A percentile compares a stretch with the other conserved stretches of the same genome.
Evolutionary conservation across 1,140 invertebrate species (phyloP).

Genomic region (Aphis craccivora): DNA sequence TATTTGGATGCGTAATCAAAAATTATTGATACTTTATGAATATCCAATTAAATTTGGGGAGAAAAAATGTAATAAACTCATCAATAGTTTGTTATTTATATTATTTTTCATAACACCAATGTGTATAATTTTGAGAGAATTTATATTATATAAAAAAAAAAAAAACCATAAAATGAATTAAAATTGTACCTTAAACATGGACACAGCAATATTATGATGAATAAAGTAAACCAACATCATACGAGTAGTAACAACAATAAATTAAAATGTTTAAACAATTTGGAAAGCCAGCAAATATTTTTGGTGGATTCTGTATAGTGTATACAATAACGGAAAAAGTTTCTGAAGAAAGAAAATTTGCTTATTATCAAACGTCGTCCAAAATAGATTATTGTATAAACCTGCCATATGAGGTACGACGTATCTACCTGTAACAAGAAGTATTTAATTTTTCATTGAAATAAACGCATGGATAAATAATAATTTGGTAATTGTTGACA

Average conservation of each 20-base stretch:
- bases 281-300: background rate
- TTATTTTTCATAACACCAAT: background rate
- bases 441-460: too few species aligned
- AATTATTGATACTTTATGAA: background rate
- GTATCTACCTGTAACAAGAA: background rate
- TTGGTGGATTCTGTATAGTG: background rate
- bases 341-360: background rate
- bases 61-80: background rate
- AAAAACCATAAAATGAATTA: background rate
- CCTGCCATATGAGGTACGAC: background rate
- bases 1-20: background rate
- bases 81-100: background rate
- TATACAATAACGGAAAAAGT: background rate
- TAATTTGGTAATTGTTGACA: background rate
- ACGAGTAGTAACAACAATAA: background rate
- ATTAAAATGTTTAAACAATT: background rate
- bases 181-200: background rate
- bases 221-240: background rate
- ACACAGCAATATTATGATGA: background rate
- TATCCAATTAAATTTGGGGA: background rate
- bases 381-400: background rate
- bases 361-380: background rate
- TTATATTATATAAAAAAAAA: background rate
- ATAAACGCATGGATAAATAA: background rate
- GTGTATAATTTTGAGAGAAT: background rate